phyloP scores from a whole-genome alignment of 2,888 invertebrate genomes.

The Drosophila cracens region DNA sequence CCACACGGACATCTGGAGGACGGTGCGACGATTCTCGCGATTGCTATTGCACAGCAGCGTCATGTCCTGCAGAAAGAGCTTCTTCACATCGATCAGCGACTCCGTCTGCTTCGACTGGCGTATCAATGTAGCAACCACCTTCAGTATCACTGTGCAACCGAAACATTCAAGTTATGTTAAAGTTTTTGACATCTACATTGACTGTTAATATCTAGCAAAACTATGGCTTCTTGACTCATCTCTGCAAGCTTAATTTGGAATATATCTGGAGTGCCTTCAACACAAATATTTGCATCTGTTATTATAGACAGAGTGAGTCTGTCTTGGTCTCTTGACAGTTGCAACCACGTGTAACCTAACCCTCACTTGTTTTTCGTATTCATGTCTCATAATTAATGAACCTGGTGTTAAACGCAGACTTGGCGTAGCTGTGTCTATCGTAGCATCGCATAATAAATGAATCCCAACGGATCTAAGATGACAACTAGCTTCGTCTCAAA shows the following conservation, averaged over 20 bases:
- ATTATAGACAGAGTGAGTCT: background rate
- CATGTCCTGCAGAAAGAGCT: slow-evolving; percentile 98
- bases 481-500: background rate
- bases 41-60: slow-evolving; percentile 98
- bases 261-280: background rate
- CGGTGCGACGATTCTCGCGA: slow-evolving; percentile 97
- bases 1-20: slow-evolving; percentile 99
- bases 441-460: slow-evolving; percentile 1
- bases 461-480: slow-evolving; percentile 5
- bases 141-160: slow-evolving; percentile 93
- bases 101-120: slow-evolving; percentile 98
- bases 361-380: background rate
- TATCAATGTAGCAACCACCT: slow-evolving; percentile 98
- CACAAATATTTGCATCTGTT: background rate
- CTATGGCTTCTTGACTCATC: background rate
- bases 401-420: background rate
- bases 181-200: background rate
- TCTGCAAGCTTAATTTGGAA: background rate
- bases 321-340: background rate
- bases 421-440: background rate
- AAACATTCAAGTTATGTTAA: background rate
- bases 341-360: background rate
- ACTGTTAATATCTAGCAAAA: background rate
- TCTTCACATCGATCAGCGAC: slow-evolving; percentile 96
- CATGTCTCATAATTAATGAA: slow-evolving; percentile 4